These are phyloP conservation scores for Coptodon bakossiorum DNA, from an alignment of 2,113 vertebrate genomes.

Conservation along the genomic window DNA sequence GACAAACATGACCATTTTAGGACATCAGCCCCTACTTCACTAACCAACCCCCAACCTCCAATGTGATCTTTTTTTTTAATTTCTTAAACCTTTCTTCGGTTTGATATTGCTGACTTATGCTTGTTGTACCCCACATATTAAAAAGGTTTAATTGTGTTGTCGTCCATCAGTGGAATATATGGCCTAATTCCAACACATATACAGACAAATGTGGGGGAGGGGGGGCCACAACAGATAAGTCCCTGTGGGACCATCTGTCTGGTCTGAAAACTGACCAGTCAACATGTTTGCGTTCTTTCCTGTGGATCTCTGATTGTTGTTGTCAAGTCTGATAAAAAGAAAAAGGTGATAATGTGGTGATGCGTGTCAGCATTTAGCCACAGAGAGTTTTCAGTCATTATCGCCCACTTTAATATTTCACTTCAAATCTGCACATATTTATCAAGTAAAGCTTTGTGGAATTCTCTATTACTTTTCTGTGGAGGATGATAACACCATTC, in stretches of 20 bases:
- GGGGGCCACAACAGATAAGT: constrained; percentile 29
- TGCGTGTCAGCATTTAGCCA: not conserved
- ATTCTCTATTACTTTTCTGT: not conserved
- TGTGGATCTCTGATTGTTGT: not conserved
- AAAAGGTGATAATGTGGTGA: not conserved
- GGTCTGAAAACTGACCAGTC: constrained; percentile 19
- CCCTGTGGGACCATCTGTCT: constrained; percentile 63
- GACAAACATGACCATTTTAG: not conserved
- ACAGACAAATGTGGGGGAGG: not conserved
- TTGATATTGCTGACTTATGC: not conserved
- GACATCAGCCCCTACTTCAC: not conserved
- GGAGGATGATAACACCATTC: not conserved
- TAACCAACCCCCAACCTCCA: not conserved
- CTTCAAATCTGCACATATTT: not conserved
- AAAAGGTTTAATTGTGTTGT: not conserved
- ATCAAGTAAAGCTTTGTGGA: not conserved
- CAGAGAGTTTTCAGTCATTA: not conserved
- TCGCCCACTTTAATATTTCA: not conserved
- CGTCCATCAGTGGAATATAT: constrained; percentile 7
- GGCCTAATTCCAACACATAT: constrained; percentile 44
- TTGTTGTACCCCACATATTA: not conserved
- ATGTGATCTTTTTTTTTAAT: not conserved
- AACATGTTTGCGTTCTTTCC: constrained; percentile 19
- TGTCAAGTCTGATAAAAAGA: not conserved
- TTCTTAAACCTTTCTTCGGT: not conserved